Base-by-base conservation (phyloP, 2,888 invertebrate species). In the Lysandra bellargus region DNA sequence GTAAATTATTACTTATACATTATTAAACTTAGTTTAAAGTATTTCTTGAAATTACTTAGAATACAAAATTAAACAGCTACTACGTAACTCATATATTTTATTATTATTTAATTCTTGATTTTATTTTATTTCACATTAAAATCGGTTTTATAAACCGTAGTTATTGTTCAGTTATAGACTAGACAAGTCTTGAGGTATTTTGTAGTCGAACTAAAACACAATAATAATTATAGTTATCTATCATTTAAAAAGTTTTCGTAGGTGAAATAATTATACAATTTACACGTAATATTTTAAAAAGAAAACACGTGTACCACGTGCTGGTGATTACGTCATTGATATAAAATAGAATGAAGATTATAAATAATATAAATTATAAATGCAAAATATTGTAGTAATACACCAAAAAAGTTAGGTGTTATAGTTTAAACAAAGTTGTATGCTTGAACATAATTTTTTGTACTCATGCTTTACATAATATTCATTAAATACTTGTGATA, bases 181-280 rank as follows among this genome's bases (percentile, higher is more conserved):
- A 69, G 69, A 69, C 1, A 5, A 37, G 69, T 37, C 69, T 69
- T 69, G 69, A 69, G 69, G 69, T 69, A 69, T 69, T 12, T 30
- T 69, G 33, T 69, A 69, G 12, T 33, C 14, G 7, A 69, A 30
- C 64, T 69, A 69, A 60, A 23, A 23, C 9, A 61, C n/a, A 61
- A 23, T 61, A 7, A 23, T 23, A 23, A 23, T 23, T 23, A 23
- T 23, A 23, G 23, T 23, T 61, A 61, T n/a, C 9, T 1, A 49
- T 49, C 49, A 49, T 49, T 44, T 3, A 9, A 49, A 49, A 49
- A 49, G 49, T 9, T 44, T 44, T 44, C 9, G 9, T 44, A 44
- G 44, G 44, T 49, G 9, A 12, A 49, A 49, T 49, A 49, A 49
- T 49, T 49, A 49, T 49, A 49, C 49, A 49, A 49, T 44, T 44